Evolutionary conservation across 2,113 vertebrate species (phyloP).

Genomic region (Otis tarda): DNA sequence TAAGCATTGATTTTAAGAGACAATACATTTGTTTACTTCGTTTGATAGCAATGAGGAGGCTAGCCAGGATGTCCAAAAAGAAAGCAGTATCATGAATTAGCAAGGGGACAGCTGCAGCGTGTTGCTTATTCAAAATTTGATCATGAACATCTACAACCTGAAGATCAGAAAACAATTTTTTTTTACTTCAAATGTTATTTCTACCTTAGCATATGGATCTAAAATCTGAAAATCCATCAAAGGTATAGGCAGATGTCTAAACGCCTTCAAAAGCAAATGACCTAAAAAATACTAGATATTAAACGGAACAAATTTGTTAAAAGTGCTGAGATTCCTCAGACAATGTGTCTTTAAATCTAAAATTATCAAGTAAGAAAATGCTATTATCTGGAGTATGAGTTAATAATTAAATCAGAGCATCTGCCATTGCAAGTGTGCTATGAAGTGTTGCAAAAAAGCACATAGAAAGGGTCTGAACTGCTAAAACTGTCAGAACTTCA

Average conservation of each 20-base stretch:
- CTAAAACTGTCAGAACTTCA: constrained; percentile 1
- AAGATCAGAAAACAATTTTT: neutral
- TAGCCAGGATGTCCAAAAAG: neutral
- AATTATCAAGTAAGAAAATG: neutral
- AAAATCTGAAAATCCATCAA: constrained; percentile 6
- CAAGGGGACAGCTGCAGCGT: neutral
- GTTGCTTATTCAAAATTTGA: neutral
- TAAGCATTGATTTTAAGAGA: neutral
- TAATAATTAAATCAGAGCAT: constrained; percentile 57
- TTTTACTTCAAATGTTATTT: neutral
- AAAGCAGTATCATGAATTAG: neutral
- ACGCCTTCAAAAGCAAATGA: neutral
- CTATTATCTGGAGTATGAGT: neutral
- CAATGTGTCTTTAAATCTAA: neutral
- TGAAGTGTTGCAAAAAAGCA: constrained; percentile 18
- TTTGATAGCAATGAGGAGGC: neutral
- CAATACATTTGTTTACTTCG: neutral
- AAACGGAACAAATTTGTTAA: neutral
- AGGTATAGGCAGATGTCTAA: neutral
- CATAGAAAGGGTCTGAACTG: neutral
- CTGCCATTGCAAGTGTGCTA: constrained; percentile 1
- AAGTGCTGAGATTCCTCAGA: neutral
- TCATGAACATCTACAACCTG: neutral
- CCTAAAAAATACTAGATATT: neutral
- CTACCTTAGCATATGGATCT: neutral